phyloP scores from a whole-genome alignment of 2,888 invertebrate species.

The Biston stratarius region DNA sequence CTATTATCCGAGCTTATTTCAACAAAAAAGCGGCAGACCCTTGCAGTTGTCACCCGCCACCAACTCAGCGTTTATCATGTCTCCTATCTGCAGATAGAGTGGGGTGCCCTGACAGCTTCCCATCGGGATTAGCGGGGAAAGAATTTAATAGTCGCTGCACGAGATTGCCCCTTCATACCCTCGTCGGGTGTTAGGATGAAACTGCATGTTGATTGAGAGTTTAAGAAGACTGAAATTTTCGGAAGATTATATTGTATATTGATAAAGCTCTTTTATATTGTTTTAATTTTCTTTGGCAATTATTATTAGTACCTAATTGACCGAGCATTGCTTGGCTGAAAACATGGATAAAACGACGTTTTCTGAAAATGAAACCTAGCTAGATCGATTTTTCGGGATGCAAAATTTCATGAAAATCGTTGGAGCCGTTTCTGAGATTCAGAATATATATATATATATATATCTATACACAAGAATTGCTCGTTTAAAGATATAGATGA shows the following conservation, averaged over 20 bases:
- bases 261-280: background rate
- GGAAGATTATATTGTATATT: background rate
- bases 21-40: conserved; percentile 17
- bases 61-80: conserved; percentile 21
- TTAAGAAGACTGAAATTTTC: background rate
- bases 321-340: no score
- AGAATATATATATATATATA: no score
- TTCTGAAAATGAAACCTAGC: no score
- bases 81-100: conserved; percentile 29
- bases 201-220: conserved; percentile 27
- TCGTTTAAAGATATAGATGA: no score
- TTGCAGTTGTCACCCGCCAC: conserved; percentile 31
- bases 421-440: no score
- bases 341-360: no score
- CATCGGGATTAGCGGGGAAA: conserved; percentile 76
- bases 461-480: no score
- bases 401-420: no score
- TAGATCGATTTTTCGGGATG: no score
- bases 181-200: conserved; percentile 49
- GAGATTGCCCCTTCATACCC: conserved; percentile 59
- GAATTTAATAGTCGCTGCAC: conserved; percentile 72
- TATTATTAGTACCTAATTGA: no score
- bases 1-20: conserved; percentile 14
- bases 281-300: no score
- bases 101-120: conserved; percentile 60